These are phyloP conservation scores for Tethya wilhelma DNA, from an alignment of 37 sponge, comb jelly and placozoan species.

Conservation along the genomic window DNA sequence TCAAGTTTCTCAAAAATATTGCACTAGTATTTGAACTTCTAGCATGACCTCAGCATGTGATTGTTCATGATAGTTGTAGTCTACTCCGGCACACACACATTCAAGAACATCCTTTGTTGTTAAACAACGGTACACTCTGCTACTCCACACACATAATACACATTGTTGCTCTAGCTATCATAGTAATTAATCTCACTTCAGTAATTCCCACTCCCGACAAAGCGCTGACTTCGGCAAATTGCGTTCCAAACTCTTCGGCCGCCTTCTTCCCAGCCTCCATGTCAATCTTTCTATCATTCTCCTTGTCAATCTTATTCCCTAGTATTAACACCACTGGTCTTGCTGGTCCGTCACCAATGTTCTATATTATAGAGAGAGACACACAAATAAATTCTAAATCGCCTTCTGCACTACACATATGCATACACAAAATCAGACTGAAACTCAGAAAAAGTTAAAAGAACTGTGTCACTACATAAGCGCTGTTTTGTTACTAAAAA, in stretches of 20 bases:
- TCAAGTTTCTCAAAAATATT: too few species aligned
- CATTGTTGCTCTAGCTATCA: too few species aligned
- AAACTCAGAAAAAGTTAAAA: too few species aligned
- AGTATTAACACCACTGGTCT: constrained; percentile 38
- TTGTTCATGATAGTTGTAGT: too few species aligned
- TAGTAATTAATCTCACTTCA: constrained; percentile 30
- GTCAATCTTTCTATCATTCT: constrained; percentile 10
- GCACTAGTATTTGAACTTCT: too few species aligned
- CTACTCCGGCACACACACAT: too few species aligned
- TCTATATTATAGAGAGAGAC: not conserved
- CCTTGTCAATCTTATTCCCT: constrained; percentile 50
- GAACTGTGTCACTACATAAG: too few species aligned
- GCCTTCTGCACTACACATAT: too few species aligned
- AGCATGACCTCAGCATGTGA: too few species aligned
- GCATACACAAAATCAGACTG: too few species aligned
- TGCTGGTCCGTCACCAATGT: not conserved
- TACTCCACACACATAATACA: not conserved
- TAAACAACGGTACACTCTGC: not conserved
- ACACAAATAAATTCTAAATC: too few species aligned
- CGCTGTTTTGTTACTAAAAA: too few species aligned
- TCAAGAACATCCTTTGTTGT: not conserved
- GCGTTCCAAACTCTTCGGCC: constrained; percentile 42
- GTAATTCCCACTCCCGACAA: constrained; percentile 66
- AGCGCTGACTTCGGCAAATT: constrained; percentile 80
- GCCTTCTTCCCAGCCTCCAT: constrained; percentile 12